Evolutionary conservation across 2,113 vertebrate genomes (phyloP), one percentile per base, ranked within the genome.

Genomic region (Nesospiza acunhae): DNA sequence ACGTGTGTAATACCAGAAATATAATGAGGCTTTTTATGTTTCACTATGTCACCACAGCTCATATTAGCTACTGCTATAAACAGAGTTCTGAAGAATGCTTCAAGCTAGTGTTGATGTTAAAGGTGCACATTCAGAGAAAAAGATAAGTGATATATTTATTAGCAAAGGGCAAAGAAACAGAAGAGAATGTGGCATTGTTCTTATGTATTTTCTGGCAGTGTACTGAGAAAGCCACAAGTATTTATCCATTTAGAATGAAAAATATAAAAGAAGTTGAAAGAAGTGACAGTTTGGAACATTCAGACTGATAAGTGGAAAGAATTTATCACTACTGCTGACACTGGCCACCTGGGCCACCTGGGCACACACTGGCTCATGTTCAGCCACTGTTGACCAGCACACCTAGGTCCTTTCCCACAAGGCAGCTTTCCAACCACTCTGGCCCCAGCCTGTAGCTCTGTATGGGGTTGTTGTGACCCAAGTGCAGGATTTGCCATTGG

Each of bases 401-500:
- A 1, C 10, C 26, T 2, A 28, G 8, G 5, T 70, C 13, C 22
- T 70, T 70, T 73, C 50, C 19, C 35, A 39, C 3, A 10, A 0
- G 7, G 10, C 18, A 42, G 14, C 0, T 76, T 55, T 62, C 21
- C 63, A 76, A 15, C 0, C 26, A 15, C 11, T 47, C 26, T 69
- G 17, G 1, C 26, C 28, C 5, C 24, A 76, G 21, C 9, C 26
- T 49, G 21, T 27, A 49, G 15, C 2, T 2, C 47, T 76, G 11
- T 14, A 21, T 0, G 0, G 26, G 17, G 9, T 19, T 62, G 7
- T 60, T 68, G 9, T 62, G 41, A 55, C 14, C 8, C 11, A 31
- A 7, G 20, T 10, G 4, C 33, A n/a, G 24, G 20, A 62, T 11
- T 26, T 0, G 0, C 8, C 11, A 35, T 5, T 15, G 15, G 20